phyloP scores from a whole-genome alignment of 2,113 vertebrate genomes.

The Psilopsiagon aurifrons region DNA sequence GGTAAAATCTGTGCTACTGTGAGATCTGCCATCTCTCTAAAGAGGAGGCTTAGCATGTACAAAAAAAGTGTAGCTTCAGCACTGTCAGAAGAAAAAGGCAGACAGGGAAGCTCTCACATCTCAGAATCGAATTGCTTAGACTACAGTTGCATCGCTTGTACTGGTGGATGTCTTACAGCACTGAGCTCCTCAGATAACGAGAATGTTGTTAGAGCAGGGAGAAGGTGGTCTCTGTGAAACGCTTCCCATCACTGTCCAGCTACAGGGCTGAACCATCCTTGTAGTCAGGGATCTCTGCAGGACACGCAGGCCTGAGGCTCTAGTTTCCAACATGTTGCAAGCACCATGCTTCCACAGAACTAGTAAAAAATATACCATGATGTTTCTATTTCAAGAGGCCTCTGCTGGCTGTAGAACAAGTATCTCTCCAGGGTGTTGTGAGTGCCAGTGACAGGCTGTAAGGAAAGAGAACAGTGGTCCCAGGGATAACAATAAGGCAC shows the following conservation, averaged over 20 bases:
- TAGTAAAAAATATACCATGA: rapidly evolving
- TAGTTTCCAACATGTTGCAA: not conserved
- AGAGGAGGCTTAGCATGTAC: not conserved
- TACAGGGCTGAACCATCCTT: not conserved
- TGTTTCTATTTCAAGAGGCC: not conserved
- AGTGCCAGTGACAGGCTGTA: not conserved
- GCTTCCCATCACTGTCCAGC: not conserved
- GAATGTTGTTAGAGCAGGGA: not conserved
- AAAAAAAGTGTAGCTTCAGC: not conserved
- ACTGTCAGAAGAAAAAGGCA: not conserved
- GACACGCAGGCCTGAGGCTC: not conserved
- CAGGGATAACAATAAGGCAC: not conserved
- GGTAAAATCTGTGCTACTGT: not conserved
- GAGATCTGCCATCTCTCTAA: not conserved
- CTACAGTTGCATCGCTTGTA: not conserved
- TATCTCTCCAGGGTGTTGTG: not conserved
- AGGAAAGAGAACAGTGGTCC: not conserved
- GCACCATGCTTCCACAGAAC: not conserved
- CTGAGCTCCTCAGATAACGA: not conserved
- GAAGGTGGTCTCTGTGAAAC: not conserved
- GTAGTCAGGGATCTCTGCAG: not conserved
- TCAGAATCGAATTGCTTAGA: not conserved
- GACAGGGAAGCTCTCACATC: not conserved
- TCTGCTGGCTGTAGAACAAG: not conserved
- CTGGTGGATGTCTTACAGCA: not conserved